Evolutionary conservation across 64 coral and sea anemone species (phyloP), one percentile per base, ranked within the genome.

Genomic region (Porites australiensis): DNA sequence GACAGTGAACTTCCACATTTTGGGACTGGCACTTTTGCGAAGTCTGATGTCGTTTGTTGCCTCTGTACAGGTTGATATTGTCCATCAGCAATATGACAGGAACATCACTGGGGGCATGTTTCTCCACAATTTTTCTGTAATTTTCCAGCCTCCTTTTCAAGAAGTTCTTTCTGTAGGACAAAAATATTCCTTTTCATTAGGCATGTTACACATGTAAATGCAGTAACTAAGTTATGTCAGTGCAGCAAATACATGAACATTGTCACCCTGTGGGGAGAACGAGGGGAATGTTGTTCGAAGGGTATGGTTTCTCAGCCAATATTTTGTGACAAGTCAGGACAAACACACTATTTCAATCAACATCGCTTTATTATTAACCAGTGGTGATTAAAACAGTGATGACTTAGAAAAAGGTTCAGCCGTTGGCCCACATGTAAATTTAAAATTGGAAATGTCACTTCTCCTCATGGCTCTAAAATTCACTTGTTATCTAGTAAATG

Each of bases 1-100:
- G 37, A 75, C 88, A n/a, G 88, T 80, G 21, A 90, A 90, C 43
- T 90, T 90, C 88, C 88, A 90, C 88, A 90, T 90, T n/a, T 45
- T 61, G 11, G 74, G 88, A 4, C 64, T 13, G 13, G 80, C n/a
- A 11, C 44, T 27, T 51, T 86, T 86, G n/a, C 73, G 53, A 44
- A 91, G 20, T 20, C 77, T 53, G 50, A 44, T 91, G 89, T 2
- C 64, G 44, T 19, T 70, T 50, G 8, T 72, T 83, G 4, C 89
- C 89, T 75, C 89, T 69, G 53, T 91, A 91, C 18, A 82, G 72
- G 79, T 83, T 91, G 15, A 91, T 91, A 50, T 91, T 91, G 63
- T 83, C 89, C 19, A 91, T 72, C 77, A 91, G 19, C 79, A 82
- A 73, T 13, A 91, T 82, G 7, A 91, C 48, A 4, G 89, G 89